These are phyloP conservation scores for Chaetodon trifascialis DNA, from an alignment of 2,113 vertebrate species.

Conservation along the genomic window DNA sequence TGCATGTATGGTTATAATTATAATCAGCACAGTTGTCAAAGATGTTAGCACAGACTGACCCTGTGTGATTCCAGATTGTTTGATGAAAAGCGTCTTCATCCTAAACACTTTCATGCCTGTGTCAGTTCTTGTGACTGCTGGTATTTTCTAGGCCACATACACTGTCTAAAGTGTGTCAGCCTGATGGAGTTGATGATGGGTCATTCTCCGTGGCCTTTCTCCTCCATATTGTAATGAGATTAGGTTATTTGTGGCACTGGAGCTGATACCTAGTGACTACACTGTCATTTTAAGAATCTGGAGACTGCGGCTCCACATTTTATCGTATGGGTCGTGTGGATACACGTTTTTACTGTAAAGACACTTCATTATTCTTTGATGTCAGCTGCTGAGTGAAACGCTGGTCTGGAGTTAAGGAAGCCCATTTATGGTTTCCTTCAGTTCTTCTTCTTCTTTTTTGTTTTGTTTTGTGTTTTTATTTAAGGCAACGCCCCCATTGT, in stretches of 20 bases:
- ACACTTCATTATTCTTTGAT: not conserved
- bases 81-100: not conserved
- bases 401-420: not conserved
- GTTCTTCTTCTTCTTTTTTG: not conserved
- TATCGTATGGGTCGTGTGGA: not conserved
- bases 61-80: not conserved
- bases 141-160: slow-evolving; percentile 49
- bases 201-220: slow-evolving; percentile 51
- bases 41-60: not conserved
- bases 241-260: slow-evolving; percentile 64
- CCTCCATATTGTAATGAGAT: slow-evolving; percentile 60
- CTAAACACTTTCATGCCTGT: slow-evolving; percentile 19
- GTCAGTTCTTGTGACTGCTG: not conserved
- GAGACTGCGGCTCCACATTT: not conserved
- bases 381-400: not conserved
- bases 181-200: slow-evolving; percentile 50
- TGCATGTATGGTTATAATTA: not conserved
- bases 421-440: not conserved
- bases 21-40: not conserved
- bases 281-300: not conserved
- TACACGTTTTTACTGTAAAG: not conserved
- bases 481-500: slow-evolving; percentile 40
- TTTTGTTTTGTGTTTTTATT: not conserved
- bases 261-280: slow-evolving; percentile 30
- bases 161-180: slow-evolving; percentile 56